Conservation (phyloP, 1,140 invertebrate genomes). For the Drosophila kohkoa region DNA sequence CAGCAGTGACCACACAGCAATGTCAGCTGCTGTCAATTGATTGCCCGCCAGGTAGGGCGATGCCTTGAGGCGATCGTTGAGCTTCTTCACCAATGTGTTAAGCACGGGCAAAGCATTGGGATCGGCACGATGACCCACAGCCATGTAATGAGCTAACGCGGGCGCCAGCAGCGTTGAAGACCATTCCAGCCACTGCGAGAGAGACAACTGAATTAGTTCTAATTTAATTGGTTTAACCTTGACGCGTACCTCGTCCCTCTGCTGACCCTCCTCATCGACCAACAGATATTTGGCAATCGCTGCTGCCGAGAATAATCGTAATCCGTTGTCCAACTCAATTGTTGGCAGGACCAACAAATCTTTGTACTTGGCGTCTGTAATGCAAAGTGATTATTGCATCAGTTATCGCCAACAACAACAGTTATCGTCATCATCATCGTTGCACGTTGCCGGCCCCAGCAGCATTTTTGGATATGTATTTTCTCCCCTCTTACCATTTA, state of each 20-base stretch:
- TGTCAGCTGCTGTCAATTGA: conserved; percentile 63
- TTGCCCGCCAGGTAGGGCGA: conserved; percentile 83
- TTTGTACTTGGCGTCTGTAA: conserved; percentile 68
- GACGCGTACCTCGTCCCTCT: conserved; percentile 72
- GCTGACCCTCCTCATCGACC: conserved; percentile 78
- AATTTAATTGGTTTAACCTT: conserved; percentile 76
- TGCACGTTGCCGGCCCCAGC: conserved; percentile 42
- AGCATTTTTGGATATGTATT: neutral
- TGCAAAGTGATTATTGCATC: conserved; percentile 60
- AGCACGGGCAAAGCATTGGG: conserved; percentile 85
- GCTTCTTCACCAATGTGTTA: conserved; percentile 84
- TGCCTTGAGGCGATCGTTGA: conserved; percentile 84
- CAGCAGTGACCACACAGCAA: conserved; percentile 76
- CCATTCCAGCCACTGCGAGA: conserved; percentile 90
- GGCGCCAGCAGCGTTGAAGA: conserved; percentile 89
- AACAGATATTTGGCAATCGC: conserved; percentile 86
- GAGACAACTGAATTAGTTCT: conserved; percentile 31
- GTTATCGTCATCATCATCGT: neutral
- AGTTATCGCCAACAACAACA: conserved; percentile 32
- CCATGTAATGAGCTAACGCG: conserved; percentile 84
- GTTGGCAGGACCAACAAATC: conserved; percentile 85
- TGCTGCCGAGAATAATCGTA: conserved; percentile 86
- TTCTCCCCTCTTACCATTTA: conserved; percentile 85
- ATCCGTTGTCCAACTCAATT: conserved; percentile 85
- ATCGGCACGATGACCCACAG: conserved; percentile 85